A percentile compares a stretch with the other conserved stretches of the same genome.
phyloP scores from a whole-genome alignment of 2,797 vertebrate genomes.

The Sebastiscus tertius region DNA sequence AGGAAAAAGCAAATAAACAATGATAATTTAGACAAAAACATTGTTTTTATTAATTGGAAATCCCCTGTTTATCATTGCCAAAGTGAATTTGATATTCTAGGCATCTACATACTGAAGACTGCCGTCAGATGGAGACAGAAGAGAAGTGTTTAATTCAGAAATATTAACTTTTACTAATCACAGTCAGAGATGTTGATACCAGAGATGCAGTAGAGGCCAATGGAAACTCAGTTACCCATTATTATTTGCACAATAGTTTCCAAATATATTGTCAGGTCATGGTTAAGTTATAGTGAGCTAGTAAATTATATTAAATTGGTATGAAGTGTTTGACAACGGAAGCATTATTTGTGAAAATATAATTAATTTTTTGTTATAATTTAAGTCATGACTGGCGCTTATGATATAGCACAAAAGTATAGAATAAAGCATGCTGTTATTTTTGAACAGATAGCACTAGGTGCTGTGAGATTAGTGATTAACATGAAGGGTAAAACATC shows the following conservation, averaged over 20 bases:
- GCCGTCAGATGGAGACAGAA: background rate
- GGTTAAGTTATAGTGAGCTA: background rate
- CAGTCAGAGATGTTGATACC: background rate
- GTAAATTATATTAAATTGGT: background rate
- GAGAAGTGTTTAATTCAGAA: background rate
- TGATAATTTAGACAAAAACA: background rate
- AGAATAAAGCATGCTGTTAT: background rate
- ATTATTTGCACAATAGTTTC: background rate
- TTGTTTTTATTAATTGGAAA: background rate
- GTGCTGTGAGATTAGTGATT: background rate
- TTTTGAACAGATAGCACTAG: background rate
- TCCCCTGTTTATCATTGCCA: fast-evolving
- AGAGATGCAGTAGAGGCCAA: background rate
- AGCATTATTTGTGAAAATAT: background rate
- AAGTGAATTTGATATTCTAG: background rate
- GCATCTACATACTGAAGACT: background rate
- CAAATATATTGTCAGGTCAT: background rate
- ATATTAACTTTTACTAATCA: background rate
- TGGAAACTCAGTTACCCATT: too few species aligned
- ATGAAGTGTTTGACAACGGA: background rate
- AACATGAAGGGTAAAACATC: background rate
- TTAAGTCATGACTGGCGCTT: background rate
- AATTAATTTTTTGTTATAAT: background rate
- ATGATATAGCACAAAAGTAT: background rate
- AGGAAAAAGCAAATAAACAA: background rate